phyloP scores from a whole-genome alignment of 2,888 invertebrate genomes.

The Dicyrtoma fusca region DNA sequence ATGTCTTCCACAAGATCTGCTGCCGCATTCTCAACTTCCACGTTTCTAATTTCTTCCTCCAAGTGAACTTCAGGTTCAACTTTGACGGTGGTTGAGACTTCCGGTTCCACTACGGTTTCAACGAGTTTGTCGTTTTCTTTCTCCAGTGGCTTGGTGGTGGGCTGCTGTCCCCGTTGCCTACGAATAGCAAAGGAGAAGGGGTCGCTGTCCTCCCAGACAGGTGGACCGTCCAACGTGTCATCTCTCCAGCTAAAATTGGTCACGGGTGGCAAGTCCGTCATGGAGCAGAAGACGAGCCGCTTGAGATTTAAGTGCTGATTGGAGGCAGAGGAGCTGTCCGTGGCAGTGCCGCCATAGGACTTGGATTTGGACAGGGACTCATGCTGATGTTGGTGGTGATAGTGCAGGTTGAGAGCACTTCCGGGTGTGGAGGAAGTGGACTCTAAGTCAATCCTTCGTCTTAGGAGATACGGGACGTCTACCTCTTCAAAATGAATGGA shows the following conservation, averaged over 20 bases:
- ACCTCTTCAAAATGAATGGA: conserved; percentile 37
- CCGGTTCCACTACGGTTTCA: no score
- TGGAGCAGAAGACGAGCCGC: conserved; percentile 41
- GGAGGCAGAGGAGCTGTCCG: background rate
- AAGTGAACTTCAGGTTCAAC: no score
- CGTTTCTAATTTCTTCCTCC: background rate
- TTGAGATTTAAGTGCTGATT: conserved; percentile 25
- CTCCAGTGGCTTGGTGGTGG: no score
- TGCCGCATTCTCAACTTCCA: conserved; percentile 30
- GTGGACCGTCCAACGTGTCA: conserved; percentile 38
- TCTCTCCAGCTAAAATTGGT: conserved; percentile 48
- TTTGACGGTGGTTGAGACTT: no score
- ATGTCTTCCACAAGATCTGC: conserved; percentile 36
- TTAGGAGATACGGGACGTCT: conserved; percentile 48
- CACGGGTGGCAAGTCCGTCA: conserved; percentile 47
- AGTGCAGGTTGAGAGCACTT: conserved; percentile 27
- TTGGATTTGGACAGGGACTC: conserved; percentile 47
- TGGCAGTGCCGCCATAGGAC: conserved; percentile 42
- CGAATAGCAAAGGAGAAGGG: conserved; percentile 31
- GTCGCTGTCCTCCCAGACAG: conserved; percentile 23
- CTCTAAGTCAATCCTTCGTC: conserved; percentile 48
- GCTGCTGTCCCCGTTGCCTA: background rate
- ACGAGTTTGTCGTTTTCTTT: no score
- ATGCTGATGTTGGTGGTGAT: conserved; percentile 33
- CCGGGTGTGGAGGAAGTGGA: conserved; percentile 22